A percentile compares a stretch with the other conserved stretches of the same genome.
Conservation (phyloP, 1,140 invertebrate species). For the Drosophila virilis region DNA sequence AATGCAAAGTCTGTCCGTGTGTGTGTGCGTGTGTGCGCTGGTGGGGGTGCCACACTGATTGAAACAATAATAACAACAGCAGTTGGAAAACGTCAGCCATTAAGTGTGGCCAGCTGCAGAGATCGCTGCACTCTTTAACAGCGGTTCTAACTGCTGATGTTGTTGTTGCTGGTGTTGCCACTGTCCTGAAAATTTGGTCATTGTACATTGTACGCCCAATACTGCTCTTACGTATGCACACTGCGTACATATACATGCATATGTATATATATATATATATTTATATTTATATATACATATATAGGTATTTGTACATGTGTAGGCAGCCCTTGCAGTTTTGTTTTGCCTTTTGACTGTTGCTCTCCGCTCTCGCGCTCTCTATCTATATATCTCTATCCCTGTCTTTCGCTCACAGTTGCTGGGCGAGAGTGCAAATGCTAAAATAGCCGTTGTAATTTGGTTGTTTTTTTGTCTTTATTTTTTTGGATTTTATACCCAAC, state of each 20-base stretch:
- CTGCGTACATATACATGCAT: background rate
- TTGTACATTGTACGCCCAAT: conserved; percentile 26
- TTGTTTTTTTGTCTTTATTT: conserved; percentile 14
- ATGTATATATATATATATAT: conserved; percentile 3
- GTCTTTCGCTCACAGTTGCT: conserved; percentile 11
- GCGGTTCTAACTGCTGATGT: conserved; percentile 18
- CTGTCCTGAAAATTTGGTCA: conserved; percentile 8
- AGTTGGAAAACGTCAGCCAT: conserved; percentile 21
- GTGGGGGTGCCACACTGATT: conserved; percentile 23
- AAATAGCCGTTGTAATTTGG: conserved; percentile 39
- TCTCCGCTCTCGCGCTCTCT: conserved; percentile 8
- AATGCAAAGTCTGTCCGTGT: conserved; percentile 29
- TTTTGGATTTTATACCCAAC: conserved; percentile 1
- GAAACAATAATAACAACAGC: conserved; percentile 47
- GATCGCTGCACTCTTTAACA: conserved; percentile 20
- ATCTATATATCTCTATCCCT: conserved; percentile 5
- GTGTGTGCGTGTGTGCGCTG: conserved; percentile 34
- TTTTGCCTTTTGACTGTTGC: conserved; percentile 37
- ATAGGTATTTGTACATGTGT: background rate
- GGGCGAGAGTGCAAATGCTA: conserved; percentile 15
- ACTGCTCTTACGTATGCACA: conserved; percentile 34
- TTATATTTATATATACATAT: conserved; percentile 4
- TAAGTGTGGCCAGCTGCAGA: conserved; percentile 17
- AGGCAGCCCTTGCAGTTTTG: conserved; percentile 45
- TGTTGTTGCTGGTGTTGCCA: background rate